A percentile compares a stretch with the other conserved stretches of the same genome.
phyloP scores from a whole-genome alignment of 2,797 vertebrate species.

The Sebastes taczanowskii region DNA sequence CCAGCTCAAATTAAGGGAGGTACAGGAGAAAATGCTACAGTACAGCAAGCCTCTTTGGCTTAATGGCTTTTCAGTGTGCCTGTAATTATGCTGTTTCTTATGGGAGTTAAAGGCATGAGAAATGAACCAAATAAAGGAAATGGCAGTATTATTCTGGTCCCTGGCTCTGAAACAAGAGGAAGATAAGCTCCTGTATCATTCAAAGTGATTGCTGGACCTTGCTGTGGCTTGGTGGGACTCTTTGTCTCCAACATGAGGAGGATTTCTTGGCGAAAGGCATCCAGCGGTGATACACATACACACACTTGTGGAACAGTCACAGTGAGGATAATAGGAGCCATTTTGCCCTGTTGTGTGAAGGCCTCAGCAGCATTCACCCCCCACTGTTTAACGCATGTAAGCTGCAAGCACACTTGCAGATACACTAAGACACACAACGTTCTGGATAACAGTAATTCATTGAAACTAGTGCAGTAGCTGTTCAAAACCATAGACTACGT shows the following conservation, averaged over 20 bases:
- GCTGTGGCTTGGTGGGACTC: slow-evolving; percentile 31
- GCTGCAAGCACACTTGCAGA: slow-evolving; percentile 29
- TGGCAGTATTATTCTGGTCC: background rate
- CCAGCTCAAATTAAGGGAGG: slow-evolving; percentile 42
- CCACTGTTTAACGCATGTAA: slow-evolving; percentile 45
- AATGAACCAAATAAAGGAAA: slow-evolving; percentile 38
- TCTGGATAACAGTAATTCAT: slow-evolving; percentile 8
- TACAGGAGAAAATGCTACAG: slow-evolving; percentile 23
- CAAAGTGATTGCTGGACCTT: slow-evolving; percentile 46
- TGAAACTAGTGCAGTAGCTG: background rate
- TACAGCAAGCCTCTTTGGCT: slow-evolving; percentile 30
- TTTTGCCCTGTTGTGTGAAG: slow-evolving; percentile 62
- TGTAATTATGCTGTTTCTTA: slow-evolving; percentile 53
- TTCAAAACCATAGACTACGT: too few relatives aligned
- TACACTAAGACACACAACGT: slow-evolving; percentile 31
- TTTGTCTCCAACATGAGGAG: slow-evolving; percentile 40
- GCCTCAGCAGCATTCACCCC: slow-evolving; percentile 35
- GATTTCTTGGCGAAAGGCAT: slow-evolving; percentile 41
- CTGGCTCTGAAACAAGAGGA: slow-evolving; percentile 24
- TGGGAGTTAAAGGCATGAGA: slow-evolving; percentile 28
- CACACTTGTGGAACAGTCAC: slow-evolving; percentile 44
- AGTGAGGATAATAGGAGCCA: slow-evolving; percentile 66
- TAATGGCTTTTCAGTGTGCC: slow-evolving; percentile 40
- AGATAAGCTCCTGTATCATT: slow-evolving; percentile 33
- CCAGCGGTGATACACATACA: slow-evolving; percentile 38